A percentile compares a stretch with the other conserved stretches of the same genome.
Evolutionary conservation across 1,140 invertebrate species (phyloP).

Genomic region (Leptinotarsa undecemlineata): DNA sequence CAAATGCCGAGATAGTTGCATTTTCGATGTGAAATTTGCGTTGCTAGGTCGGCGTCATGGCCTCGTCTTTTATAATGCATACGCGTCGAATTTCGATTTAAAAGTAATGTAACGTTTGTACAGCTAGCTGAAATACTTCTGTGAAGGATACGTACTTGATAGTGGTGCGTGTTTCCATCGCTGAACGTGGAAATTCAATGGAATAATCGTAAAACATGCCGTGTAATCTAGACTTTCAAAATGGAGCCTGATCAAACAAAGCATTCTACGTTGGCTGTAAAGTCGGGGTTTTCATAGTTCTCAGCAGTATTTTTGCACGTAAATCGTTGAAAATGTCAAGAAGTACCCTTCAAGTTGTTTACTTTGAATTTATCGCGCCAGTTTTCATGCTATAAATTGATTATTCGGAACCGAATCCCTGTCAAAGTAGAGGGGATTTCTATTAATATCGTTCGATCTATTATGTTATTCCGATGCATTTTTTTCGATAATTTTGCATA

Average conservation of each 20-base stretch:
- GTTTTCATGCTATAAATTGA: slow-evolving; percentile 45
- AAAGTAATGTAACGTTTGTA: slow-evolving; percentile 12
- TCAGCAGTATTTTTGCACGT: slow-evolving; percentile 22
- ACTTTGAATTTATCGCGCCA: slow-evolving; percentile 44
- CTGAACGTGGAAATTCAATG: neutral
- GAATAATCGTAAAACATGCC: slow-evolving; percentile 27
- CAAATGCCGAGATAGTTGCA: slow-evolving; percentile 30
- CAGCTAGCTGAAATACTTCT: neutral
- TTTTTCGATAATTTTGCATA: no score
- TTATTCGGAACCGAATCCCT: slow-evolving; percentile 41
- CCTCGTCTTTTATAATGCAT: slow-evolving; percentile 32
- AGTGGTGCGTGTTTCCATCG: neutral
- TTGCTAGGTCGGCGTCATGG: slow-evolving; percentile 48
- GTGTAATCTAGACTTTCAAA: slow-evolving; percentile 56
- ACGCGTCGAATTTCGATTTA: slow-evolving; percentile 17
- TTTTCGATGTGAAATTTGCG: slow-evolving; percentile 26
- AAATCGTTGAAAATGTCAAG: slow-evolving; percentile 17
- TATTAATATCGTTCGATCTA: slow-evolving; percentile 20
- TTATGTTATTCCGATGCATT: slow-evolving; percentile 18
- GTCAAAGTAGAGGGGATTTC: slow-evolving; percentile 22
- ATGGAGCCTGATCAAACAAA: slow-evolving; percentile 63
- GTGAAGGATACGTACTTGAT: neutral
- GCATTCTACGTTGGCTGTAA: slow-evolving; percentile 41
- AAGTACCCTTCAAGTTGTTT: slow-evolving; percentile 36
- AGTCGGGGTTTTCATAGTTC: slow-evolving; percentile 28